Evolutionary conservation across 2,797 vertebrate genomes (phyloP).

Genomic region (Artibeus jamaicensis): DNA sequence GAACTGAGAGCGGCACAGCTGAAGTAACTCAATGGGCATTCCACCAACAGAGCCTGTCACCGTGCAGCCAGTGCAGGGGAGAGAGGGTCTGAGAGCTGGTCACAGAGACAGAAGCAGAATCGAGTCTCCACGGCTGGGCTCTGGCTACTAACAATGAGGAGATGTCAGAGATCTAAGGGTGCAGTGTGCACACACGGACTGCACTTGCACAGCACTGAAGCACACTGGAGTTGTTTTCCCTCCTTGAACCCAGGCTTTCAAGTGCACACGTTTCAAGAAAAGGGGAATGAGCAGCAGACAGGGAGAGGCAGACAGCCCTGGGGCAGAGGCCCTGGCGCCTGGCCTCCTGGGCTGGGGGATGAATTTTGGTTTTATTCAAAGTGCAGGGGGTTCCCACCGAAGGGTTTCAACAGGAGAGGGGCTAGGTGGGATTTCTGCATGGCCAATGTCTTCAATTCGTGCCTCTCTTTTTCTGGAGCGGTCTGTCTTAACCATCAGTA

Average conservation of each 20-base stretch:
- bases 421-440: neutral
- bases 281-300: too few species aligned
- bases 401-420: neutral
- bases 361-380: neutral
- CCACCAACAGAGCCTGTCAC: neutral
- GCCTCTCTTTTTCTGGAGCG: neutral
- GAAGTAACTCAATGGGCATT: neutral
- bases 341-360: neutral
- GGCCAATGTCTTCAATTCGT: neutral
- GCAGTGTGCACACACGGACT: neutral
- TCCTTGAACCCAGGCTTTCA: neutral
- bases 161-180: neutral
- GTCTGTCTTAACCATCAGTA: neutral
- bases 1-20: neutral
- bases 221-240: neutral
- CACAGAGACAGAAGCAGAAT: neutral
- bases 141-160: neutral
- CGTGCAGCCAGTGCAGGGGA: neutral
- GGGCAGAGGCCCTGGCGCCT: neutral
- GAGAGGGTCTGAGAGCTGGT: neutral
- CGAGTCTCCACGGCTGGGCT: neutral
- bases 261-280: neutral
- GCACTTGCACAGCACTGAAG: neutral
- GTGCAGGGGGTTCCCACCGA: neutral
- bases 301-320: neutral